Evolutionary conservation across 2,797 vertebrate genomes (phyloP), one percentile per base, ranked within the genome.

Genomic region (Amniataba percoides): DNA sequence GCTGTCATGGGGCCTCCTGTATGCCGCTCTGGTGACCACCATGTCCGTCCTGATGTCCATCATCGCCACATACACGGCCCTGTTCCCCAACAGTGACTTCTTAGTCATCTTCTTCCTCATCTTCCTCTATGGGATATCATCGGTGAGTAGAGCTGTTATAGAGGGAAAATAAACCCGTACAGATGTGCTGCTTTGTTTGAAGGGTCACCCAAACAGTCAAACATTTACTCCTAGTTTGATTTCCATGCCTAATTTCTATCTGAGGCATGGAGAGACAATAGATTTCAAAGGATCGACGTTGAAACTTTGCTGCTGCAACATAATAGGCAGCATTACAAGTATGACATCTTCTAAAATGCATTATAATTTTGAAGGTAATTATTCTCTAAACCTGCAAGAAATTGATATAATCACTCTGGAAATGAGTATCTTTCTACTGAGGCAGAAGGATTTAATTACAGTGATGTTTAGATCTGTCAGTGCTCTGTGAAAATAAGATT

Each of bases 1-100:
- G 98, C 94, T 99, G 52, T 99, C 98, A 0, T 99, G 98, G 98
- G 98, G 97, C 46, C 96, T 99, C 43, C 94, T 99, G 42, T 99
- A 99, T 14, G 90, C 96, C 0, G 96, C 92, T 27, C 93, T 99
- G 88, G 97, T 99, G 65, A 97, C 97, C 60, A 93, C 96, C 69
- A 97, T 99, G 96, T 98, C 98, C 61, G 74, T 99, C 81, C 93
- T 99, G n/a, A 99, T 99, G 97, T 94, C 98, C 0, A 68, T 98
- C 87, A 98, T 99, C 7, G 96, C 97, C 0, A 99, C 97, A 0
- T 96, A 94, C 80, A 97, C 97, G 0, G 96, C 96, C 0, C 95
- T 99, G 15, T 99, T 99, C 78, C 97, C 97, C 21, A 96, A 96
- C 90, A 99, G 97, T 83, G 94, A 97, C 90, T 96, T 97, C 84